These are phyloP conservation scores for mouse (Mus musculus) DNA, from an alignment of 2,113 vertebrate genomes.

Conservation along the genomic window GRCm39 chr12:31264001-31264500, in stretches of 20 bases:
- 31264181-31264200: conserved; percentile 84
- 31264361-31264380: too few relatives aligned
- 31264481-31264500: too few relatives aligned
- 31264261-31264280: conserved; percentile 84
- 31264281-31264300: conserved; percentile 86
- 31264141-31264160: background rate
- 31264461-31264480: too few relatives aligned
- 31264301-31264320: conserved; percentile 76
- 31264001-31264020: background rate
- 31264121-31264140: background rate
- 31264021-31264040: background rate
- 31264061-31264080: background rate
- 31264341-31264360: too few relatives aligned
- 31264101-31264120: background rate
- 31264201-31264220: conserved; percentile 82
- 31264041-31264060: background rate
- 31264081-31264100: background rate
- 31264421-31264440: too few relatives aligned
- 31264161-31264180: background rate
- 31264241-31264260: conserved; percentile 85
- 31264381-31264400: too few relatives aligned
- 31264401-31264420: too few relatives aligned
- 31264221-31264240: conserved; percentile 79
- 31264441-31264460: too few relatives aligned
- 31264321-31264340: conserved; percentile 67